A percentile compares a stretch with the other conserved stretches of the same genome.
These are phyloP conservation scores for Leptopilina clavipes DNA, from an alignment of 1,140 invertebrate genomes.

Conservation along the genomic window DNA sequence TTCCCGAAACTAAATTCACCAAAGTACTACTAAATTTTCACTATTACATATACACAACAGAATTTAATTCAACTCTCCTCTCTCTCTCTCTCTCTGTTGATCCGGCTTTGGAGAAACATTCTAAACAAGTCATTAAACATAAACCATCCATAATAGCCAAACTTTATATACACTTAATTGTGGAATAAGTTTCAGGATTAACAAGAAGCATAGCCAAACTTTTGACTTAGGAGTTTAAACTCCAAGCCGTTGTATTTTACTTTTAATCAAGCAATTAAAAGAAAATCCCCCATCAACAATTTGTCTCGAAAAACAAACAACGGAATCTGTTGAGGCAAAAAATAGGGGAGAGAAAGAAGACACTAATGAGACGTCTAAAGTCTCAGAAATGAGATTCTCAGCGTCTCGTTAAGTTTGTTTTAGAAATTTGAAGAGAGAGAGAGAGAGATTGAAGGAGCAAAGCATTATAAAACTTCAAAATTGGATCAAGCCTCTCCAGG, in stretches of 20 bases:
- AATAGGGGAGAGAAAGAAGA: neutral
- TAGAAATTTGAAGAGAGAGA: neutral
- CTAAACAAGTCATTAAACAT: slow-evolving; percentile 11
- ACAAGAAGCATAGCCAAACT: neutral
- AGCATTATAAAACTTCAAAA: neutral
- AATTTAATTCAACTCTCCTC: too few species aligned
- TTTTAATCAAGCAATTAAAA: slow-evolving; percentile 30
- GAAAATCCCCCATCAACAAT: neutral
- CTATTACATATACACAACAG: too few species aligned
- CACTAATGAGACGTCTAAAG: slow-evolving; percentile 5
- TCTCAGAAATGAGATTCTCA: neutral
- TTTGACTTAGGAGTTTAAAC: neutral
- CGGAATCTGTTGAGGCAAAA: neutral
- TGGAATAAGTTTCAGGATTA: slow-evolving; percentile 23
- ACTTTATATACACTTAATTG: slow-evolving; percentile 21
- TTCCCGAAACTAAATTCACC: too few species aligned
- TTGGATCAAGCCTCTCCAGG: neutral
- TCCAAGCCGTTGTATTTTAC: neutral
- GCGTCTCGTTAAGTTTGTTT: slow-evolving; percentile 4
- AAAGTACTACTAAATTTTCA: too few species aligned
- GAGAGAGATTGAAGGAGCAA: too few species aligned
- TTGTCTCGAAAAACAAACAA: neutral
- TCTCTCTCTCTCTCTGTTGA: neutral
- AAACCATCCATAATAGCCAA: neutral
- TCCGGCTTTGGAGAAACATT: neutral